Base-by-base conservation (phyloP, 2,113 vertebrate species). In the Gavialis gangeticus region DNA sequence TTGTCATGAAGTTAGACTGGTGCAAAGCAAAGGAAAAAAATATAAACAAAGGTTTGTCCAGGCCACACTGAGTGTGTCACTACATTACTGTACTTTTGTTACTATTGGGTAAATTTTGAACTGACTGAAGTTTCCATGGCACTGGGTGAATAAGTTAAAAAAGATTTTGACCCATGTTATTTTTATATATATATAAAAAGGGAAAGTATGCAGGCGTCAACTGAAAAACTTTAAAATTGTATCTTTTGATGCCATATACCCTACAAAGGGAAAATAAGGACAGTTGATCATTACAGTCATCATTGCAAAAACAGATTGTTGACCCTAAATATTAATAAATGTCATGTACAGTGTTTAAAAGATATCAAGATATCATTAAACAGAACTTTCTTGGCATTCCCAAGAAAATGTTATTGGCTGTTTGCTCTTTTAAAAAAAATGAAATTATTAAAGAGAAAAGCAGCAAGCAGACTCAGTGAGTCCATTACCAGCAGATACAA, bases 391-490 rank as follows among this genome's bases (percentile, higher is more conserved):
- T 91, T 91, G 78, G 79, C 66, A 5, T 55, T 90, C 62, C 58
- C 91, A 86, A 96, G 96, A 97, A 90, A 87, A 86, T 77, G 90
- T 69, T 67, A 66, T 80, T 12, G 25, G 10, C 28, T 89, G 30
- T 58, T 94, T 85, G 75, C 63, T 80, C 67, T 96, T 94, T 67
- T 25, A 75, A 46, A 46, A 46, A 82, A 95, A 95, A 93, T 34
- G 94, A 79, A 91, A 96, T 91, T 95, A 93, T 94, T 95, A 93
- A 96, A 95, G 85, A 94, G 84, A 73, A 98, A 91, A 84, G 73
- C 91, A 87, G 88, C 89, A 96, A 94, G 73, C 22, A 79, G 6
- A 59, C 71, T 78, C 89, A 86, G 84, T 82, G 90, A 96, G 91
- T 89, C 54, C 93, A 93, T 95, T 95, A 92, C 63, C 81, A 96